These are phyloP conservation scores for Nemurella pictetii DNA, from an alignment of 2,888 invertebrate genomes.

Conservation along the genomic window DNA sequence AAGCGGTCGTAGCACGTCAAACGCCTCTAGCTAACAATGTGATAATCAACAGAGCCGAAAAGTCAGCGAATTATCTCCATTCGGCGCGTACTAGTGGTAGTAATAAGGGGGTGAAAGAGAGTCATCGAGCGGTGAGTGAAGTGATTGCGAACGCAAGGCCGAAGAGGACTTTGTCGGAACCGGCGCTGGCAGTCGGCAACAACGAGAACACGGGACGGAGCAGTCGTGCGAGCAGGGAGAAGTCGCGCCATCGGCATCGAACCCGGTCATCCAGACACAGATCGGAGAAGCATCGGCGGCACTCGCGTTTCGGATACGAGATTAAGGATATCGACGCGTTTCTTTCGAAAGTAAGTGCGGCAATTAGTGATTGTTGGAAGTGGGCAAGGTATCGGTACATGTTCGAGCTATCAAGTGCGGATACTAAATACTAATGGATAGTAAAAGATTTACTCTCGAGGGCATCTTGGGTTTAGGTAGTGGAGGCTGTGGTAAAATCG, in stretches of 20 bases:
- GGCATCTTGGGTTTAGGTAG: too few relatives aligned
- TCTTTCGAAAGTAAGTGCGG: slow-evolving; percentile 69
- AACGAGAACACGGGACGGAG: slow-evolving; percentile 33
- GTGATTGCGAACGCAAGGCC: slow-evolving; percentile 31
- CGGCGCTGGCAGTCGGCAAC: slow-evolving; percentile 35
- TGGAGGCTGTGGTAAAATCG: too few relatives aligned
- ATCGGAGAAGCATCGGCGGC: slow-evolving; percentile 35
- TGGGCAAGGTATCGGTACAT: too few relatives aligned
- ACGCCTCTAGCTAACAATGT: slow-evolving; percentile 45
- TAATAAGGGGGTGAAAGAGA: background rate
- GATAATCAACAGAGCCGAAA: slow-evolving; percentile 50
- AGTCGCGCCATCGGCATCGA: slow-evolving; percentile 37
- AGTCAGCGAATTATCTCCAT: background rate
- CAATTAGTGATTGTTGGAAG: too few relatives aligned
- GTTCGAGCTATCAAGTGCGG: too few relatives aligned
- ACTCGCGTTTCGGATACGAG: slow-evolving; percentile 71
- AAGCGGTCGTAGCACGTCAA: slow-evolving; percentile 33
- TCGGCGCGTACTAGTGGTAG: background rate
- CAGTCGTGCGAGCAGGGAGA: slow-evolving; percentile 35
- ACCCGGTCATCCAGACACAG: slow-evolving; percentile 33
- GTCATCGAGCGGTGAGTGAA: background rate
- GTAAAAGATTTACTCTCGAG: too few relatives aligned
- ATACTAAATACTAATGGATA: too few relatives aligned
- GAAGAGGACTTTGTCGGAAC: slow-evolving; percentile 40
- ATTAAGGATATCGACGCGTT: slow-evolving; percentile 79